A percentile compares a stretch with the other conserved stretches of the same genome.
Conservation (phyloP, 2,113 vertebrate species). For the Spea multiplicata region DNA sequence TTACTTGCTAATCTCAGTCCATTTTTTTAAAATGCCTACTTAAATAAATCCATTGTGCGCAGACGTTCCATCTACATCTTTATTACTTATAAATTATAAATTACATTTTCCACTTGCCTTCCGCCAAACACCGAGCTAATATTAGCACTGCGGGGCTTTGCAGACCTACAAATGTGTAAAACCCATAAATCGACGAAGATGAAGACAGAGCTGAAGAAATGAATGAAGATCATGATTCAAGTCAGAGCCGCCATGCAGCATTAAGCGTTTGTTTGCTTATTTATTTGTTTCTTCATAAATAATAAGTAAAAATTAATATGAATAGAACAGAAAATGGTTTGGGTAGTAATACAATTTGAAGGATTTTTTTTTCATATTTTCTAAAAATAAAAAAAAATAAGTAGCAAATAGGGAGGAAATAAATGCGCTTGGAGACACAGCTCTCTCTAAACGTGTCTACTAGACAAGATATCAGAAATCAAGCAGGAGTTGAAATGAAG, state of each 20-base stretch:
- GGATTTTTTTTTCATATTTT: too few relatives aligned
- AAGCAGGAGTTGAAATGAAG: too few relatives aligned
- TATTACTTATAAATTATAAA: constrained; percentile 8
- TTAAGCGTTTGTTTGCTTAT: background rate
- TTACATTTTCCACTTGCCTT: constrained; percentile 4
- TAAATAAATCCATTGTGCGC: background rate
- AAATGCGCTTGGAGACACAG: too few relatives aligned
- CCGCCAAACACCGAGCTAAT: constrained; percentile 10
- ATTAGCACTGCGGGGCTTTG: background rate
- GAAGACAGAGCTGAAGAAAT: background rate
- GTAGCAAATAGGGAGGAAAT: too few relatives aligned
- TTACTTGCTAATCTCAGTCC: background rate
- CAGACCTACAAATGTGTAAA: background rate
- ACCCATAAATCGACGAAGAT: background rate
- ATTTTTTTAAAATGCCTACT: background rate
- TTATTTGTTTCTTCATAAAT: background rate
- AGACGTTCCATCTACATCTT: background rate
- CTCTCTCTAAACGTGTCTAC: too few relatives aligned
- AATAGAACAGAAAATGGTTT: too few relatives aligned
- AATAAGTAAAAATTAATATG: too few relatives aligned
- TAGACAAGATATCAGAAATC: too few relatives aligned
- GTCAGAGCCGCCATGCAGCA: background rate
- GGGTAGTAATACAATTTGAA: too few relatives aligned
- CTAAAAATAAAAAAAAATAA: too few relatives aligned
- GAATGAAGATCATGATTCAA: background rate